phyloP scores from a whole-genome alignment of 2,888 invertebrate species.

The Drosophila nigritarsus region DNA sequence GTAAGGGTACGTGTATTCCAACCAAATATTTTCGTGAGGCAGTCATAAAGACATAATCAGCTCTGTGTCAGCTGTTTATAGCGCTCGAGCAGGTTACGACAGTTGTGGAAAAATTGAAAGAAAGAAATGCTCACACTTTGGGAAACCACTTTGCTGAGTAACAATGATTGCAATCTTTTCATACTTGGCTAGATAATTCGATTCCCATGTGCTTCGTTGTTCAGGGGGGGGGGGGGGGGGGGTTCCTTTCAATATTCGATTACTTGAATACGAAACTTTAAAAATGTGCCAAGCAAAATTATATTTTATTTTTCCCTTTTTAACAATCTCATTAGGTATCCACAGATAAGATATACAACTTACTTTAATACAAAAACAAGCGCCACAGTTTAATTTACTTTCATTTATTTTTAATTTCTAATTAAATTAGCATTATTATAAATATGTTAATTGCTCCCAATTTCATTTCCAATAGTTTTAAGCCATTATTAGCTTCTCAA shows the following conservation, averaged over 20 bases:
- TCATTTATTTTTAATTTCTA: background rate
- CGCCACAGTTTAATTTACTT: no score
- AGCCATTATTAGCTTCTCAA: background rate
- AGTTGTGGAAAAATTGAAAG: background rate
- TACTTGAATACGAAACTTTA: background rate
- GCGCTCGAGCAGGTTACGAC: background rate
- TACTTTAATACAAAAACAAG: no score
- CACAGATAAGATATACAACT: background rate
- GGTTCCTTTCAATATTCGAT: no score
- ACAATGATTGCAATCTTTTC: constrained; percentile 14
- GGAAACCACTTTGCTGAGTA: background rate
- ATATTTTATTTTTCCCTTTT: background rate
- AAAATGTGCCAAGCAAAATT: background rate
- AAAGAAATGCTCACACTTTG: background rate
- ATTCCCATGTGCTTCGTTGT: background rate
- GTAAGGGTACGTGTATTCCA: constrained; percentile 15
- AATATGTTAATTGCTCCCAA: background rate
- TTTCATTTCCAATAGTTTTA: background rate
- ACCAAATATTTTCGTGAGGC: background rate
- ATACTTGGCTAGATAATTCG: constrained; percentile 2
- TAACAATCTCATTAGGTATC: background rate
- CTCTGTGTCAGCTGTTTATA: background rate
- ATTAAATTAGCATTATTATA: background rate
- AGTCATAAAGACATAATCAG: background rate
- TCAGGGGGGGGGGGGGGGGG: no score